Base-by-base conservation (phyloP, 2,113 vertebrate genomes). In the Catharus bicknelli region DNA sequence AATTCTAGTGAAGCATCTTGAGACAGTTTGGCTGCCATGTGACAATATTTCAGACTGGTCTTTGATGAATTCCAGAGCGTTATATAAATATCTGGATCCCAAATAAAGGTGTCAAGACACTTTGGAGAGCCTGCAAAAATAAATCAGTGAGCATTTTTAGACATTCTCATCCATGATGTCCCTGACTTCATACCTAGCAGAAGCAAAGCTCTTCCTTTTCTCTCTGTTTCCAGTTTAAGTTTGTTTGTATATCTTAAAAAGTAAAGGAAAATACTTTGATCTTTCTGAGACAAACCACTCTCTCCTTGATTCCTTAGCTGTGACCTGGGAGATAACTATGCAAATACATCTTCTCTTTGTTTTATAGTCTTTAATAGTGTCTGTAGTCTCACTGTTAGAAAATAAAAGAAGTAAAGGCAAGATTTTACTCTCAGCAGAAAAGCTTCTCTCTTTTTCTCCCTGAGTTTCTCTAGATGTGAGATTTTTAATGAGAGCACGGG, bases 41-140 rank as follows among this genome's bases (percentile, higher is more conserved):
- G 92, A 70, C 94, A 94, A 58, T 95, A 95, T 91, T 97, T 97
- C 92, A 96, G 90, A 83, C 68, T 45, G 67, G 55, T 83, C 92
- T 95, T 88, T 95, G 57, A 72, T 88, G 90, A 91, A 93, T 97
- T 97, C 85, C 93, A 75, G 30, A 63, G 94, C 94, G 91, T 92
- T 96, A 62, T 66, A 95, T 96, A 96, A 97, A 96, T 96, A 94
- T 53, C 86, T 92, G 82, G 68, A 88, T 96, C 89, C 62, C 75
- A 78, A 93, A 94, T 94, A 94, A 96, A 97, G 76, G 90, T 96
- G 94, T 95, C 94, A 97, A 95, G 91, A 73, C 69, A 57, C 72
- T 80, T 94, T 74, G 42, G 94, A 96, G 72, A 95, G 62, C 61
- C 63, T 86, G 88, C 3, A 13, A 79, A 94, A 97, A 85, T 90